phyloP scores from a whole-genome alignment of 2,797 vertebrate species.

The Gorsachius magnificus region DNA sequence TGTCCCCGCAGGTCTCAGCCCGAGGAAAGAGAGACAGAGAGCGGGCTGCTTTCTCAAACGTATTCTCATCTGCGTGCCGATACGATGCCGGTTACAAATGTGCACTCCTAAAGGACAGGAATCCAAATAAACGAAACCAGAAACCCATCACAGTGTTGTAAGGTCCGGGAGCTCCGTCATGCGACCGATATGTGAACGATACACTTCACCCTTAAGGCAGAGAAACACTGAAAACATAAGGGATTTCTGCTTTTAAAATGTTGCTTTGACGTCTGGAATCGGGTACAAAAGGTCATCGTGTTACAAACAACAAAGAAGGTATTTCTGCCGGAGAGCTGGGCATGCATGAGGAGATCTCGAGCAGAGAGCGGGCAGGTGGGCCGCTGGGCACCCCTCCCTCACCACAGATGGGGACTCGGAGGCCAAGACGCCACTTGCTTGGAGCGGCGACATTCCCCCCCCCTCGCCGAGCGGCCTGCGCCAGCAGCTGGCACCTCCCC shows the following conservation, averaged over 20 bases:
- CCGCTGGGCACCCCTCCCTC: not conserved
- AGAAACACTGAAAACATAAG: not conserved
- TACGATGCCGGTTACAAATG: conserved; percentile 46
- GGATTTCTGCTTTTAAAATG: not conserved
- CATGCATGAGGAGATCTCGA: not conserved
- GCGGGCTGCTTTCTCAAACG: not conserved
- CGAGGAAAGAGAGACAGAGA: not conserved
- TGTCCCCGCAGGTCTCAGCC: not conserved
- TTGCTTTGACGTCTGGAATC: conserved; percentile 1
- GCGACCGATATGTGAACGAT: conserved; percentile 47
- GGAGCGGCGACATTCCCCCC: not conserved
- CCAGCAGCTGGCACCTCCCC: not conserved
- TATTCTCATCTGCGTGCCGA: conserved; percentile 6
- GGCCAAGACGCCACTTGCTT: fast-evolving
- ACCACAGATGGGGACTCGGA: not conserved
- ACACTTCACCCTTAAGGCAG: conserved; percentile 75
- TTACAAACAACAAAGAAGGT: not conserved
- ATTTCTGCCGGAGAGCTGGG: not conserved
- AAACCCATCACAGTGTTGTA: conserved; percentile 74
- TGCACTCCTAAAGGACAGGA: conserved; percentile 19
- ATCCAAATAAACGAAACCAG: conserved; percentile 56
- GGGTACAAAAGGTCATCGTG: not conserved
- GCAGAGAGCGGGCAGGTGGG: not conserved
- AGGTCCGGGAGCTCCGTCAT: conserved; percentile 70
- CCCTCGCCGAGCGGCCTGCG: not conserved